Conservation (phyloP, 2,888 invertebrate species). For the Calephelis perditalis region DNA sequence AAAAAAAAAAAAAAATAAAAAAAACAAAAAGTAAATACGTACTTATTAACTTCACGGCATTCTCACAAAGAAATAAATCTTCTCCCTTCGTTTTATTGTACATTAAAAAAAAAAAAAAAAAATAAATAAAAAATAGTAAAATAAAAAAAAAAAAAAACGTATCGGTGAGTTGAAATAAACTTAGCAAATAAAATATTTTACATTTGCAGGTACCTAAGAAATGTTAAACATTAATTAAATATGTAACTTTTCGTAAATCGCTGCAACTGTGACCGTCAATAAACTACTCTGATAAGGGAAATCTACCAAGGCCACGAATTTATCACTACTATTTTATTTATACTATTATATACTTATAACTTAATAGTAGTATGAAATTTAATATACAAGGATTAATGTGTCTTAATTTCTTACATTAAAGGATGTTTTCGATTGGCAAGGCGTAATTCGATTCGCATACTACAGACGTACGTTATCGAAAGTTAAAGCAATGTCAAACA, state of each 20-base stretch:
- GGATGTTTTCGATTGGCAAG: background rate
- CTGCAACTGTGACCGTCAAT: slow-evolving; percentile 29
- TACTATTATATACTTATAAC: slow-evolving; percentile 18
- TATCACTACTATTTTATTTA: slow-evolving; percentile 39
- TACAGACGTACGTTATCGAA: slow-evolving; percentile 29
- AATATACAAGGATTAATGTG: background rate
- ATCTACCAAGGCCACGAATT: slow-evolving; percentile 49
- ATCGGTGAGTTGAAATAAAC: too few species aligned
- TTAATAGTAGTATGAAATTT: slow-evolving; percentile 1
- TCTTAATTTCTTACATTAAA: background rate
- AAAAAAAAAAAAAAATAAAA: too few species aligned
- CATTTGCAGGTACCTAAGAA: background rate
- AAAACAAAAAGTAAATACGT: too few species aligned
- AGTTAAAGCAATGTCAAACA: slow-evolving; percentile 38
- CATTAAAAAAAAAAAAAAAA: too few species aligned
- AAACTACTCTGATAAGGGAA: slow-evolving; percentile 50
- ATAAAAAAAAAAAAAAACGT: too few species aligned
- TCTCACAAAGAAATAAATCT: too few species aligned
- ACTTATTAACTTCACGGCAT: too few species aligned
- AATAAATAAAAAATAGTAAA: too few species aligned
- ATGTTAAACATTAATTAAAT: slow-evolving; percentile 1
- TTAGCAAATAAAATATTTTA: too few species aligned
- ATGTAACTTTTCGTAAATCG: slow-evolving; percentile 17
- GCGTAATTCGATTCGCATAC: slow-evolving; percentile 4
- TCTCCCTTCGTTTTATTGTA: too few species aligned